Base-by-base conservation (phyloP, 2,113 vertebrate genomes). In the Sturnira hondurensis region DNA sequence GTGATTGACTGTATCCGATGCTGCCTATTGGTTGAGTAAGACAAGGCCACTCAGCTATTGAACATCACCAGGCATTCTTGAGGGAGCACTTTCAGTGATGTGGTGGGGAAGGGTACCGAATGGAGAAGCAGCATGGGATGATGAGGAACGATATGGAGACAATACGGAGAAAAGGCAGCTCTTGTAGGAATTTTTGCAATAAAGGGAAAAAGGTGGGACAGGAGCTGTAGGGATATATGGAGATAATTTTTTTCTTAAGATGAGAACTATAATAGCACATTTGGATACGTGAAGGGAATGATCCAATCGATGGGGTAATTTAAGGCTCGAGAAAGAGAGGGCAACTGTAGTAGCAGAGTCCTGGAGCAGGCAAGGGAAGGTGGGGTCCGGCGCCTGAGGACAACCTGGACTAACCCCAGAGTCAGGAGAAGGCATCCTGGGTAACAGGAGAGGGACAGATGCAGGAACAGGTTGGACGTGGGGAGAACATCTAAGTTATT, bases 221-320 rank as follows among this genome's bases (percentile, higher is more conserved):
- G 20, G 13, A 65, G 11, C 7, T 65, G 15, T 31, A 86, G 7
- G 16, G 54, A 38, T 45, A 6, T 20, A 22, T 54, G 71, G 16
- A 71, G 80, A 12, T 31, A 85, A 85, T 10, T 63, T 86, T 84
- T 74, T 78, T 45, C 43, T 82, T 74, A 76, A 47, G 52, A 70
- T n/a, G 73, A 54, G 58, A 58, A 28, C 28, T 43, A 47, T 2
- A 20, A 26, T 28, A 73, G 36, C 38, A 15, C 70, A 52, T 38
- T 76, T 41, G 17, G 16, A 68, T 70, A 22, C 22, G 20, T 38
- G 11, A 9, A n/a, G 28, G 65, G 45, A 54, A 47, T 33, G 38
- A 82, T 41, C 74, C 10, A 50, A 1, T 76, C 16, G 20, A 41
- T 2, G 41, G 74, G 63, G 36, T 77, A 20, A 28, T 56, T 47